A percentile compares a stretch with the other conserved stretches of the same genome.
Evolutionary conservation across 1,140 invertebrate species (phyloP).

Genomic region (honey bee (Apis mellifera)): DNA sequence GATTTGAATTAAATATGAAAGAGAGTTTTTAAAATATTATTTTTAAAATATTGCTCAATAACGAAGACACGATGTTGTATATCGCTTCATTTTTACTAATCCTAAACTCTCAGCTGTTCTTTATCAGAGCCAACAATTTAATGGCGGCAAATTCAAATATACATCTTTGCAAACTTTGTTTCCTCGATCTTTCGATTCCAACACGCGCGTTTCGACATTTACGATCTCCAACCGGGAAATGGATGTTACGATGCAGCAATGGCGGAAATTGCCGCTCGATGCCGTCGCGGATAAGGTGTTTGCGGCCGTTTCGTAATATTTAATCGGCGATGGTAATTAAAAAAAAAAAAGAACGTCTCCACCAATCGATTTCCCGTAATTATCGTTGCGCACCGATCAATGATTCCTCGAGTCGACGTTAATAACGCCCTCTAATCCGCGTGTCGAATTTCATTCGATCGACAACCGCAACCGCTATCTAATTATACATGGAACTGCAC

Average conservation of each 20-base stretch:
- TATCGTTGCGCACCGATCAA: slow-evolving; percentile 7
- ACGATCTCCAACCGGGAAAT: too few relatives aligned
- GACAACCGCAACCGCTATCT: slow-evolving; percentile 8
- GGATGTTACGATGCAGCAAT: not conserved
- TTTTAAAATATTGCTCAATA: too few relatives aligned
- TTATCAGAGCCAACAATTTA: too few relatives aligned
- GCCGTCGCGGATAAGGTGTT: not conserved
- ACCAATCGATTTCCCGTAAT: slow-evolving; percentile 17
- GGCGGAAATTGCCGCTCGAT: slow-evolving; percentile 15
- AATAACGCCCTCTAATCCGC: slow-evolving; percentile 21
- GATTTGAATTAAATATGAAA: too few relatives aligned
- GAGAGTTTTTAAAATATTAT: too few relatives aligned
- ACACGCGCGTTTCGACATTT: too few relatives aligned
- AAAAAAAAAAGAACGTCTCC: not conserved
- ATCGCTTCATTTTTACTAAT: too few relatives aligned
- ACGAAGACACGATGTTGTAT: too few relatives aligned
- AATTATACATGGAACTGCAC: slow-evolving; percentile 18
- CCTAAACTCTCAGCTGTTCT: too few relatives aligned
- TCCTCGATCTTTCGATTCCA: too few relatives aligned
- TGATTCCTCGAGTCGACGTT: not conserved
- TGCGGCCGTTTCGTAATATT: slow-evolving; percentile 11
- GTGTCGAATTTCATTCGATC: slow-evolving; percentile 30
- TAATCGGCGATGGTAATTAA: slow-evolving; percentile 14
- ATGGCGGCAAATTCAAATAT: too few relatives aligned
- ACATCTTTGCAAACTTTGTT: too few relatives aligned